Evolutionary conservation across 2,797 vertebrate genomes (phyloP), one percentile per base, ranked within the genome.

Genomic region (Sebastes minor): DNA sequence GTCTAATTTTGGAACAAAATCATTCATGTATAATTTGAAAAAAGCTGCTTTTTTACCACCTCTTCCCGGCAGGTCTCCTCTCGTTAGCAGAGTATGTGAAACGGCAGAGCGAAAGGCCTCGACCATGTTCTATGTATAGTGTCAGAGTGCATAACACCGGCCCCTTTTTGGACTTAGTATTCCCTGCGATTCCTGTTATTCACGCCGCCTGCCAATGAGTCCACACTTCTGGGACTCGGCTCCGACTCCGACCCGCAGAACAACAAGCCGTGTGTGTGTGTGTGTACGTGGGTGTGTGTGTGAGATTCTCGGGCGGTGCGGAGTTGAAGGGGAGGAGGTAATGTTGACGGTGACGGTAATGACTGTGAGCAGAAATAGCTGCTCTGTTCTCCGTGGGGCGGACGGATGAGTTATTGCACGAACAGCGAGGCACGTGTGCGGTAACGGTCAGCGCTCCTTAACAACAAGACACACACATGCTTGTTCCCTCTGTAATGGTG

Each of bases 181-280:
- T 86, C 86, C 66, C 78, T 78, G 69, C 79, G 69, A 86, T 88
- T 86, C 79, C 82, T 81, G 74, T 74, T 85, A 87, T 89, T 83
- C 81, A 56, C 63, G 20, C 68, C 30, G 81, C 83, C 75, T 88
- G 84, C 85, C 89, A 85, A 81, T 73, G 81, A 81, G 61, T 55
- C 46, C 76, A 18, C 71, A 61, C 81, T 42, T 74, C 74, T 76
- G 63, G 74, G 33, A 76, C 76, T 56, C 22, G 4, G 60, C 66
- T 80, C 28, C 72, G 86, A 86, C 86, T 80, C 28, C 72, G 83
- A 86, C 86, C 79, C 74, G 71, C 25, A 64, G 65, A 81, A 87
- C 81, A 78, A 83, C 84, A 67, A 42, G 35, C 74, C 5, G 30
- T 60, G 57, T 81, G 72, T 81, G 78, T 64, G 53, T 32, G 74